Evolutionary conservation across 1,140 invertebrate species (phyloP).

Genomic region (Chironomus tepperi): DNA sequence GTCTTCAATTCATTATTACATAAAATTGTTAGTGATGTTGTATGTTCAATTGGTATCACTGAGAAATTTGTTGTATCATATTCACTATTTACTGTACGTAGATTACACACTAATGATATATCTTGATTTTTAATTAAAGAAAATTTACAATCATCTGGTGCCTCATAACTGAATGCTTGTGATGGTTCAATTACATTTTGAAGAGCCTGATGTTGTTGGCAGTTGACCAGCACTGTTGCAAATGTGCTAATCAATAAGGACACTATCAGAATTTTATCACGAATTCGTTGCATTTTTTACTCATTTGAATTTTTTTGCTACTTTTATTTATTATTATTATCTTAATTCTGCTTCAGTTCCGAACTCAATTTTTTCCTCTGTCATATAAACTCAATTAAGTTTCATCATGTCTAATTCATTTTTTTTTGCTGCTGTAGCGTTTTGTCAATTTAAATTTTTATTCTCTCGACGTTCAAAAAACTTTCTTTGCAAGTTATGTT

Average conservation of each 20-base stretch:
- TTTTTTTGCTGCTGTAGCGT: not conserved
- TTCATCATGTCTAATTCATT: not conserved
- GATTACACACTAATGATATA: constrained; percentile 67
- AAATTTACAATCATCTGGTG: constrained; percentile 64
- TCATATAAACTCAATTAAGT: not conserved
- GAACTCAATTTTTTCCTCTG: not conserved
- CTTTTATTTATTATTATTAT: not conserved
- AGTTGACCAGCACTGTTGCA: not conserved
- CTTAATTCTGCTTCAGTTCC: not conserved
- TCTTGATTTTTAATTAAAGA: constrained; percentile 45
- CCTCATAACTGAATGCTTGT: constrained; percentile 49
- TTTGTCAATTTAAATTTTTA: not conserved
- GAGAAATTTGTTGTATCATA: constrained; percentile 81
- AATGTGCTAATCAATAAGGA: not conserved
- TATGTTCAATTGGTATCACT: constrained; percentile 73
- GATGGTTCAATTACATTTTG: constrained; percentile 11
- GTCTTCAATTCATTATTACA: constrained; percentile 68
- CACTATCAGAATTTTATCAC: constrained; percentile 16
- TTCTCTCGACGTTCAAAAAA: not conserved
- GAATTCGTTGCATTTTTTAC: constrained; percentile 14
- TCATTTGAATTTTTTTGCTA: not conserved
- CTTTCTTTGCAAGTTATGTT: not conserved
- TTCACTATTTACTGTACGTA: constrained; percentile 69
- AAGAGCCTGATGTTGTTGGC: constrained; percentile 3
- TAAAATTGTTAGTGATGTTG: constrained; percentile 64